phyloP scores from a whole-genome alignment of 2,797 vertebrate genomes.

The Acipenser ruthenus region DNA sequence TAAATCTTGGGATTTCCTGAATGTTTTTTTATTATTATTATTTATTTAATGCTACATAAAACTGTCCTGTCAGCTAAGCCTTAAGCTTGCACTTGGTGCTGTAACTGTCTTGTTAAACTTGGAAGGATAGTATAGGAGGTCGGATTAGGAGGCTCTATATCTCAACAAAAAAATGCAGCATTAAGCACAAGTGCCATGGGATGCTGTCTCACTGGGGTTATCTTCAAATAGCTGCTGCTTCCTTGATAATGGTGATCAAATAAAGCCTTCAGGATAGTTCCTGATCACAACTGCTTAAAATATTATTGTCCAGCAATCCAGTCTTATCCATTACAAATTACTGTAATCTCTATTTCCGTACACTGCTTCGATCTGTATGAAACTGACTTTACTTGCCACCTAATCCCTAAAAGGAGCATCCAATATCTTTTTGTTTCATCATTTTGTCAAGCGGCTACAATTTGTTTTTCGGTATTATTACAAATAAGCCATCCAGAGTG shows the following conservation, averaged over 20 bases:
- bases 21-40: no score
- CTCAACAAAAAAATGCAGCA: conserved; percentile 41
- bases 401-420: conserved; percentile 43
- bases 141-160: conserved; percentile 52
- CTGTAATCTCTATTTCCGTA: conserved; percentile 33
- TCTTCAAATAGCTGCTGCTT: conserved; percentile 52
- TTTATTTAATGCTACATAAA: conserved; percentile 1
- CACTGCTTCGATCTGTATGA: conserved; percentile 48
- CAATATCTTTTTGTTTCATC: conserved; percentile 2
- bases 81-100: conserved; percentile 37
- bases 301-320: conserved; percentile 40
- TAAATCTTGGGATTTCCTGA: no score
- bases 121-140: conserved; percentile 50
- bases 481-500: neutral
- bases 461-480: neutral
- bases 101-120: conserved; percentile 36
- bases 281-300: conserved; percentile 42
- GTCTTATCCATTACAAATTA: conserved; percentile 32
- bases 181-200: conserved; percentile 49
- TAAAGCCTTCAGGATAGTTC: conserved; percentile 45
- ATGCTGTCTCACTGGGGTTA: conserved; percentile 46
- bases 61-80: conserved; percentile 28
- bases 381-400: conserved; percentile 38
- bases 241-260: conserved; percentile 50
- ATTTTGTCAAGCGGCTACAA: neutral